Conservation (phyloP, 2,888 invertebrate genomes). For the Sinhomidia bicolor region DNA sequence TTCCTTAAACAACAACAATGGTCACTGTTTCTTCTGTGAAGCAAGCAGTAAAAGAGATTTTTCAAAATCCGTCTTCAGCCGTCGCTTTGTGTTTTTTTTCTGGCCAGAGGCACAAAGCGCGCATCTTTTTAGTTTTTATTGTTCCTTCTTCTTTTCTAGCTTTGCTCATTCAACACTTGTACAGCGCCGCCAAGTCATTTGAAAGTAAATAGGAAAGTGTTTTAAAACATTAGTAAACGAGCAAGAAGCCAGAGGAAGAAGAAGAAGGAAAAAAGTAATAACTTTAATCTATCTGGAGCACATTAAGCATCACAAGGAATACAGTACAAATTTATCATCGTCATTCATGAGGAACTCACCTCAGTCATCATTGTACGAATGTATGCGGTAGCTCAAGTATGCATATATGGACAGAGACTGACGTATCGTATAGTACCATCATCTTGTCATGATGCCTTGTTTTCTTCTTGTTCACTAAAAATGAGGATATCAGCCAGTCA, state of each 20-base stretch:
- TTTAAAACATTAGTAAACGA: conserved; percentile 29
- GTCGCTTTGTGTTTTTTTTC: conserved; percentile 12
- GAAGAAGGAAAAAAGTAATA: conserved; percentile 33
- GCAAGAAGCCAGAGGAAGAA: neutral
- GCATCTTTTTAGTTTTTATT: neutral
- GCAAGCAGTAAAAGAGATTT: conserved; percentile 33
- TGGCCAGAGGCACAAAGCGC: conserved; percentile 40
- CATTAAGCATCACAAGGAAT: neutral
- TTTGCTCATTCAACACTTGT: too few species aligned
- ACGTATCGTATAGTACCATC: conserved; percentile 15
- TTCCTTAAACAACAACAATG: conserved; percentile 2
- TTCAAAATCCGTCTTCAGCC: conserved; percentile 58
- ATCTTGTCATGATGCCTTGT: conserved; percentile 39
- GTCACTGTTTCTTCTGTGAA: too few species aligned
- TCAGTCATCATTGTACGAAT: too few species aligned
- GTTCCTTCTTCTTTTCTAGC: neutral
- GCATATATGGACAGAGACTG: conserved; percentile 68
- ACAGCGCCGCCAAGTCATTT: too few species aligned
- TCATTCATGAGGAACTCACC: conserved; percentile 29
- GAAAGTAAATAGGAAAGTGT: conserved; percentile 51
- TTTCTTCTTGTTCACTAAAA: conserved; percentile 5
- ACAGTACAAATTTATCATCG: conserved; percentile 63
- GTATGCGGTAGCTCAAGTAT: too few species aligned
- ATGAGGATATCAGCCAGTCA: too few species aligned
- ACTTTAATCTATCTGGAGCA: conserved; percentile 66